Conservation (phyloP, 2,888 invertebrate genomes). For the Hydroisotoma schaefferi region DNA sequence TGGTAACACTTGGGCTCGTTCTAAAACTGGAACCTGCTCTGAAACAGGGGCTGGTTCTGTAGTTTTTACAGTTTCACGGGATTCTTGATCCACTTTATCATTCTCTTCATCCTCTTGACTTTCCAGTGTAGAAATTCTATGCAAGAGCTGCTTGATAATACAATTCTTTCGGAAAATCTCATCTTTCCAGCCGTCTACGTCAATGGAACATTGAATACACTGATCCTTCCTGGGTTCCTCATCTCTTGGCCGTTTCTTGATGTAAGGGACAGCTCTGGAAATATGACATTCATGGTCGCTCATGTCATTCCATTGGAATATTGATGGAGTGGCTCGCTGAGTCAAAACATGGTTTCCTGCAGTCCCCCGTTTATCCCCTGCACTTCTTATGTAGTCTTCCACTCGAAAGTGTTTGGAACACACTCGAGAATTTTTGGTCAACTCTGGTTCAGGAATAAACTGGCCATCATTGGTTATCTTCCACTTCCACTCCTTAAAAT, state of each 20-base stretch:
- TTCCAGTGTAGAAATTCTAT: constrained; percentile 32
- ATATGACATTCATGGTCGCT: constrained; percentile 25
- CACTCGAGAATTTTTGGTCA: constrained; percentile 35
- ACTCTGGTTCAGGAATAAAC: constrained; percentile 32
- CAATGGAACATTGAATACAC: constrained; percentile 25
- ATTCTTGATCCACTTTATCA: too few species aligned
- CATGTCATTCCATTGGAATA: constrained; percentile 30
- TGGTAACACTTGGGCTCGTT: too few species aligned
- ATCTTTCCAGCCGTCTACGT: constrained; percentile 29
- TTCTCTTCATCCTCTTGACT: constrained; percentile 27
- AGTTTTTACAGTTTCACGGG: too few species aligned
- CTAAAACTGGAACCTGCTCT: too few species aligned
- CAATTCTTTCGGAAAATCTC: constrained; percentile 38
- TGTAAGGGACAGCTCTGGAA: constrained; percentile 29
- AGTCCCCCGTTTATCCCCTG: constrained; percentile 28
- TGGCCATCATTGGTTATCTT: constrained; percentile 34
- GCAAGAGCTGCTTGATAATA: constrained; percentile 36
- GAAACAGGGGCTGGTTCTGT: too few species aligned
- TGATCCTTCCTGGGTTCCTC: constrained; percentile 20
- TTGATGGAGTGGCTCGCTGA: constrained; percentile 27
- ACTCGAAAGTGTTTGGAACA: constrained; percentile 41
- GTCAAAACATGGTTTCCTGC: constrained; percentile 24
- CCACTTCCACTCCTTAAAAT: constrained; percentile 30
- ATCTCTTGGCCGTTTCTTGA: constrained; percentile 11
- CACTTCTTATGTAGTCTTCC: constrained; percentile 33